These are phyloP conservation scores for Peromyscus maniculatus DNA, from an alignment of 2,113 vertebrate genomes.

Conservation along the genomic window DNA sequence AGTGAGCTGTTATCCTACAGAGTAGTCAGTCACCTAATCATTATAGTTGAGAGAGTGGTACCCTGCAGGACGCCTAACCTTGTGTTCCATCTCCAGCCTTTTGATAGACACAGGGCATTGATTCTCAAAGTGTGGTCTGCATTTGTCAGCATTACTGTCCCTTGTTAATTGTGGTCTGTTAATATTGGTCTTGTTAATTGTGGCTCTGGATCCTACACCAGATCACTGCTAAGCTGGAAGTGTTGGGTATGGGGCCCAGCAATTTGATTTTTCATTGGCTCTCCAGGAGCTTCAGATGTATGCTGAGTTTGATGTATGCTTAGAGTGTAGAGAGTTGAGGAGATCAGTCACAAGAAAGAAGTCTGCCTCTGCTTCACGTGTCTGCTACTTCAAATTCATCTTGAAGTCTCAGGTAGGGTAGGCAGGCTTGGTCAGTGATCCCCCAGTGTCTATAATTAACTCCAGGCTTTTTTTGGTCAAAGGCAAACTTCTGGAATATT, in stretches of 20 bases:
- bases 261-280: not conserved
- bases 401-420: not conserved
- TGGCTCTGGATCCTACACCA: not conserved
- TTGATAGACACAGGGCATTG: fast-evolving
- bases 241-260: not conserved
- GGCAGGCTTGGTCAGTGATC: not conserved
- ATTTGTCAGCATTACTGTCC: not conserved
- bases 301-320: not conserved
- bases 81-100: not conserved
- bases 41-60: not conserved
- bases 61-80: not conserved
- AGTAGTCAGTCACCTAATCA: not conserved
- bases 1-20: not conserved
- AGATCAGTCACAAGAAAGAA: not conserved
- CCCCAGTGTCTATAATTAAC: not conserved
- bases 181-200: not conserved
- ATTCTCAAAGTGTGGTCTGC: not conserved
- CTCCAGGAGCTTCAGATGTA: not conserved
- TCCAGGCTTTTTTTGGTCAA: not conserved
- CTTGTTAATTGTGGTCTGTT: too few species aligned
- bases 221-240: not conserved
- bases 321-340: not conserved
- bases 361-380: not conserved
- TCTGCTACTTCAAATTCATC: not conserved
- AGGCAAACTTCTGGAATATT: not conserved